Evolutionary conservation across 2,888 invertebrate genomes (phyloP).

Genomic region (Plagodis pulveraria): DNA sequence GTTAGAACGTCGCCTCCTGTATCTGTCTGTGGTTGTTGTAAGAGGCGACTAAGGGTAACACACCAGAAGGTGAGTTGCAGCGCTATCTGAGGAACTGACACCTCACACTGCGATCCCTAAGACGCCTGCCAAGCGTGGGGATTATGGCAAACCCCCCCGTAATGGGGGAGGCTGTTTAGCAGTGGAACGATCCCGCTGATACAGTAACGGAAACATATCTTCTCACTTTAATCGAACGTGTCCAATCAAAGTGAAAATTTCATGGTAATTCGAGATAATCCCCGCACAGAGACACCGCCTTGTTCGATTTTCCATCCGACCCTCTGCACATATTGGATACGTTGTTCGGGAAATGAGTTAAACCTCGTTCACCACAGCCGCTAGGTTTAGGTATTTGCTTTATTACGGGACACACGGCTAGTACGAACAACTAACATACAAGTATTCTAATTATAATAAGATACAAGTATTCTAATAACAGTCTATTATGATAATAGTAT

Average conservation of each 20-base stretch:
- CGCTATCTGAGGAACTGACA: too few species aligned
- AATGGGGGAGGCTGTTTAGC: too few species aligned
- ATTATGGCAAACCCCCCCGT: too few species aligned
- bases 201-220: slow-evolving; percentile 1
- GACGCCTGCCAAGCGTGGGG: too few species aligned
- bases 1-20: too few species aligned
- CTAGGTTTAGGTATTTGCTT: slow-evolving; percentile 66
- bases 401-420: slow-evolving; percentile 53
- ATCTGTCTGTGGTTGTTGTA: too few species aligned
- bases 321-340: slow-evolving; percentile 72
- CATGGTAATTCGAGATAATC: slow-evolving; percentile 57
- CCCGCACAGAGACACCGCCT: slow-evolving; percentile 55
- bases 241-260: slow-evolving; percentile 44
- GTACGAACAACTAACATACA: slow-evolving; percentile 12
- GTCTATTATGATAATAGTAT: too few species aligned
- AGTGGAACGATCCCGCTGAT: too few species aligned
- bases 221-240: slow-evolving; percentile 10
- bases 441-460: too few species aligned
- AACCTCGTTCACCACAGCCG: slow-evolving; percentile 74
- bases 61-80: too few species aligned
- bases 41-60: too few species aligned
- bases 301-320: slow-evolving; percentile 68
- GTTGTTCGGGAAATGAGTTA: slow-evolving; percentile 79
- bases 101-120: too few species aligned
- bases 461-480: not conserved